phyloP scores from a whole-genome alignment of 2,797 vertebrate species.

The Oceanodroma leucorhoa region DNA sequence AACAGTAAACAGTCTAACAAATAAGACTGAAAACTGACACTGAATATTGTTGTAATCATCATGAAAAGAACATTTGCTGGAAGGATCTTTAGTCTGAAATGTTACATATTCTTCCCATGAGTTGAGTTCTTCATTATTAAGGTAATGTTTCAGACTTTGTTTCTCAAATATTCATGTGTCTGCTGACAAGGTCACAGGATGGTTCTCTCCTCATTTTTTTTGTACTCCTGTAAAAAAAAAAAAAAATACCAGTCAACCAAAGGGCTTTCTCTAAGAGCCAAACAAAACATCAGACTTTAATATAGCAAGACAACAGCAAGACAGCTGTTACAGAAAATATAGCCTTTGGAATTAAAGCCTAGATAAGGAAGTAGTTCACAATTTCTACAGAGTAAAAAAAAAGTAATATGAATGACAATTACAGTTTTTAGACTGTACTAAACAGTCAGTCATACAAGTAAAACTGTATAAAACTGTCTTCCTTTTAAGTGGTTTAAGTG shows the following conservation, averaged over 20 bases:
- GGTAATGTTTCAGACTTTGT: slow-evolving; percentile 26
- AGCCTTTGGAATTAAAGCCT: not conserved
- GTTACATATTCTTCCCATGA: not conserved
- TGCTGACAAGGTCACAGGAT: not conserved
- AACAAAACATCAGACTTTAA: not conserved
- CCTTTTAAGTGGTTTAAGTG: not conserved
- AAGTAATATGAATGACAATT: not conserved
- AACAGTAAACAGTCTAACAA: not conserved
- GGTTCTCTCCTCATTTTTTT: not conserved
- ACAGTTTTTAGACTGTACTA: not conserved
- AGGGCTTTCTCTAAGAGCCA: not conserved
- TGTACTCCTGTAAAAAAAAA: slow-evolving; percentile 24
- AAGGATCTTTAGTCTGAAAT: slow-evolving; percentile 11
- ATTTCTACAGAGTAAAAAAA: not conserved
- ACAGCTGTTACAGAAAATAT: not conserved
- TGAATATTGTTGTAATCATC: not conserved
- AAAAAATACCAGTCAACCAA: not conserved
- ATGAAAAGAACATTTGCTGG: not conserved
- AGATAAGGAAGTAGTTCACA: not conserved
- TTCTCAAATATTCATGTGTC: not conserved
- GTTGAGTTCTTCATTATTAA: not conserved
- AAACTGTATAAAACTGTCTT: not conserved
- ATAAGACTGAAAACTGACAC: slow-evolving; percentile 17
- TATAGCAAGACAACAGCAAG: not conserved
- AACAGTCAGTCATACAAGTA: not conserved